Evolutionary conservation across 92 coral and sea anemone species (phyloP).

Genomic region (Phenganax subtilis): DNA sequence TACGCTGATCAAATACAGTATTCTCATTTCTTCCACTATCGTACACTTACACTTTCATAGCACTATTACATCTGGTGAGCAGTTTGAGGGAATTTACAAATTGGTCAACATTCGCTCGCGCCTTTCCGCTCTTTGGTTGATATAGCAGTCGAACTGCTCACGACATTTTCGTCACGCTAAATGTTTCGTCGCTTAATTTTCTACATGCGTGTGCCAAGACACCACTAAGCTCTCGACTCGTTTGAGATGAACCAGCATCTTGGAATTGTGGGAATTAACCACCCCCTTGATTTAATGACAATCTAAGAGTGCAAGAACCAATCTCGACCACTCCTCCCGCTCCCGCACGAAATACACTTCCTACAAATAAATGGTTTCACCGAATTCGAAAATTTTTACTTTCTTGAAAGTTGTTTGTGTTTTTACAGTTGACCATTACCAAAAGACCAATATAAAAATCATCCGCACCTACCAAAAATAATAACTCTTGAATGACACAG

Average conservation of each 20-base stretch:
- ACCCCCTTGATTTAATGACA: conserved; percentile 28
- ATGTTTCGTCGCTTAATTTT: conserved; percentile 38
- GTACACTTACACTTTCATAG: conserved; percentile 35
- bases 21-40: conserved; percentile 41
- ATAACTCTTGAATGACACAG: too few species aligned
- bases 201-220: conserved; percentile 42
- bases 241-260: conserved; percentile 47
- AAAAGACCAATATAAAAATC: too few species aligned
- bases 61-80: conserved; percentile 41
- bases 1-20: conserved; percentile 42
- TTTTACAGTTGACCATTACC: too few species aligned
- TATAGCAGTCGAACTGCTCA: conserved; percentile 40
- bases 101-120: conserved; percentile 40
- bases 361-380: too few species aligned
- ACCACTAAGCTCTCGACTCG: conserved; percentile 41
- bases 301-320: conserved; percentile 17
- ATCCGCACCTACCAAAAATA: too few species aligned
- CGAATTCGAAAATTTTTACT: too few species aligned
- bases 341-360: neutral
- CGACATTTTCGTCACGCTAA: conserved; percentile 36
- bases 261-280: conserved; percentile 33
- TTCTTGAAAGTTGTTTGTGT: too few species aligned
- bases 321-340: neutral
- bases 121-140: conserved; percentile 19
- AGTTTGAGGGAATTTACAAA: conserved; percentile 44